A percentile compares a stretch with the other conserved stretches of the same genome.
Evolutionary conservation across 2,888 invertebrate genomes (phyloP).

Genomic region (Stenurella melanura): DNA sequence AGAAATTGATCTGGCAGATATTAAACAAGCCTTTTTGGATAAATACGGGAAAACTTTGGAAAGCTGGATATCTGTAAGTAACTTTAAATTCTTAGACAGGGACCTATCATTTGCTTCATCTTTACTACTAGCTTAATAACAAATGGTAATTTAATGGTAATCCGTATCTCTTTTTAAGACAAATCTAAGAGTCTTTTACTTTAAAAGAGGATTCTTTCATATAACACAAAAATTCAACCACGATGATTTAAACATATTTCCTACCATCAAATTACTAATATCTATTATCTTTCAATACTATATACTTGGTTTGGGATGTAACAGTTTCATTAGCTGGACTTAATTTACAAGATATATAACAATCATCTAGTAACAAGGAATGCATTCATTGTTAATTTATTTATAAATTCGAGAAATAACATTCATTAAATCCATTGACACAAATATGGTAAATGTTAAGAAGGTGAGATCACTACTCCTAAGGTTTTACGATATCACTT

Average conservation of each 20-base stretch:
- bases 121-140: neutral
- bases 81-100: neutral
- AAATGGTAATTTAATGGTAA: neutral
- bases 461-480: constrained; percentile 26
- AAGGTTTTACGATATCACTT: neutral
- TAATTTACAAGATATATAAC: neutral
- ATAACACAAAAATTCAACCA: neutral
- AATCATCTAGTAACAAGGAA: neutral
- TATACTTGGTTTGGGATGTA: neutral
- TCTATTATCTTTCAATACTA: neutral
- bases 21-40: constrained; percentile 91
- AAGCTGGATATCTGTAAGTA: constrained; percentile 89
- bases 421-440: neutral
- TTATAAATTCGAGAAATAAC: neutral
- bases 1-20: constrained; percentile 94
- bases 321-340: neutral
- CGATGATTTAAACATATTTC: neutral
- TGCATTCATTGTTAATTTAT: neutral
- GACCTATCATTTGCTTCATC: constrained; percentile 1
- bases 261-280: neutral
- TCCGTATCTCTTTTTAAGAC: neutral
- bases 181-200: no score
- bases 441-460: constrained; percentile 23
- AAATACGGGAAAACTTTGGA: constrained; percentile 88
- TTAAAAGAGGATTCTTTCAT: no score